These are phyloP conservation scores for Hipparchia semele DNA, from an alignment of 2,888 invertebrate species.

Conservation along the genomic window DNA sequence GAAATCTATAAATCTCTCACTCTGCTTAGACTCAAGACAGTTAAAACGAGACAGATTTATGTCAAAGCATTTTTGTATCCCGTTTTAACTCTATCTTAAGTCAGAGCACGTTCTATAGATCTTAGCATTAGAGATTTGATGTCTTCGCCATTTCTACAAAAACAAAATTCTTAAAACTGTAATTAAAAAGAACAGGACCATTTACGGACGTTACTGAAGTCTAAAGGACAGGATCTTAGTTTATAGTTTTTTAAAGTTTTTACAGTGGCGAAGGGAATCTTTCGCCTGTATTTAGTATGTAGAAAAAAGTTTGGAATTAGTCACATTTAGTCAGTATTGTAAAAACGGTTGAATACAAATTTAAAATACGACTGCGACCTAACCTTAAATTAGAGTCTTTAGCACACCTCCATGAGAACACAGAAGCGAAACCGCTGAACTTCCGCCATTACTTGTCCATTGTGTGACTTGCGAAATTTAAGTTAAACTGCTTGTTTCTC, in stretches of 20 bases:
- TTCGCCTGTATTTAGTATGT: constrained; percentile 35
- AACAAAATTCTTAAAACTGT: too few relatives aligned
- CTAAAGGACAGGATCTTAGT: not conserved
- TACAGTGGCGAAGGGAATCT: not conserved
- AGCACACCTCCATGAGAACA: too few relatives aligned
- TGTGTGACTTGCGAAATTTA: too few relatives aligned
- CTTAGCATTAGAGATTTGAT: too few relatives aligned
- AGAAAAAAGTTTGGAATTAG: not conserved
- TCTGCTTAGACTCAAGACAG: too few relatives aligned
- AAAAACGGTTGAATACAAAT: not conserved
- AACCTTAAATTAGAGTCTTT: not conserved
- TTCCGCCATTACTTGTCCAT: not conserved
- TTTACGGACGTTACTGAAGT: not conserved
- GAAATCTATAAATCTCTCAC: too few relatives aligned
- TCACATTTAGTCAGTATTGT: constrained; percentile 3
- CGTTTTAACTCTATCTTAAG: too few relatives aligned
- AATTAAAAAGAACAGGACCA: not conserved
- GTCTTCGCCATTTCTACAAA: too few relatives aligned
- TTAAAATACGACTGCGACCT: not conserved
- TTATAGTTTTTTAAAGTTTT: not conserved
- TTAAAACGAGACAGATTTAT: too few relatives aligned
- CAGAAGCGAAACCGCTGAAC: not conserved
- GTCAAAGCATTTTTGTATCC: too few relatives aligned
- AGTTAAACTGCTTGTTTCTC: too few relatives aligned
- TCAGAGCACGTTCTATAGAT: too few relatives aligned